Conservation (phyloP, 2,113 vertebrate genomes). For the Siniperca chuatsi region DNA sequence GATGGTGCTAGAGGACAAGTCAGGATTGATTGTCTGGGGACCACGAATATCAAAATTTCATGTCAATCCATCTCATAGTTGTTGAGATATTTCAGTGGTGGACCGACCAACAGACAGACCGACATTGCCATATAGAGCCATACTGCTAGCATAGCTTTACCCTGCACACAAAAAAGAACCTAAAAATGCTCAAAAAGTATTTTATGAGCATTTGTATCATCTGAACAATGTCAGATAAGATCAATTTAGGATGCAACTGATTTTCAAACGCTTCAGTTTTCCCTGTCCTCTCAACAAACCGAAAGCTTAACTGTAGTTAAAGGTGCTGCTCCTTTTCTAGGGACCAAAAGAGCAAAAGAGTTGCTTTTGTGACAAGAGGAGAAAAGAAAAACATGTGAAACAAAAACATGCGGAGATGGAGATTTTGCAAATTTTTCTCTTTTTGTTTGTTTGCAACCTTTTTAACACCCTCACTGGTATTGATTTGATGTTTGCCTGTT, state of each 20-base stretch:
- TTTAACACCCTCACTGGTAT: neutral
- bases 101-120: too few relatives aligned
- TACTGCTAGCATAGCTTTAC: too few relatives aligned
- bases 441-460: conserved; percentile 43
- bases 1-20: too few relatives aligned
- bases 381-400: neutral
- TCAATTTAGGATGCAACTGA: neutral
- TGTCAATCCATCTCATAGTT: too few relatives aligned
- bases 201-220: neutral
- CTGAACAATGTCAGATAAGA: neutral
- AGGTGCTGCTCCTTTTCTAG: neutral
- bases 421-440: conserved; percentile 8
- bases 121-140: too few relatives aligned
- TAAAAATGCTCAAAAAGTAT: neutral
- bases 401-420: neutral
- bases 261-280: neutral
- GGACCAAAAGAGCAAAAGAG: neutral
- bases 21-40: too few relatives aligned
- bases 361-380: neutral
- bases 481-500: conserved; percentile 45
- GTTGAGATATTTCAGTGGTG: too few relatives aligned
- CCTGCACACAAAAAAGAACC: neutral
- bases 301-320: neutral
- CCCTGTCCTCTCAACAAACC: neutral
- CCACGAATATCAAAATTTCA: too few relatives aligned